Evolutionary conservation across 2,113 vertebrate genomes (phyloP), one percentile per base, ranked within the genome.

Genomic region (Atrichornis clamosus): DNA sequence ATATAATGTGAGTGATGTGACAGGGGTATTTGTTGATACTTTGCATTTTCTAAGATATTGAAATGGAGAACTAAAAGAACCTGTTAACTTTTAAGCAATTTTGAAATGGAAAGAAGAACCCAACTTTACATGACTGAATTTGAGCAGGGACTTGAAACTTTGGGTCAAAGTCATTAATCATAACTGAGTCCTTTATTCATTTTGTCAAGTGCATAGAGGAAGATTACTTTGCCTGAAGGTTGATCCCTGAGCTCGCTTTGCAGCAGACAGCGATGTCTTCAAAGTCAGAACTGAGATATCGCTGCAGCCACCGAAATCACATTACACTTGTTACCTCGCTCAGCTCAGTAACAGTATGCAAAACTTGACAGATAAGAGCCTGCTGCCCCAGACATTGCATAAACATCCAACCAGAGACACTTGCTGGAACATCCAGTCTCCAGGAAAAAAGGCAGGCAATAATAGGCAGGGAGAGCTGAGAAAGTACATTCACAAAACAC

Each of bases 121-220:
- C 28, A 75, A 64, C 39, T 60, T 78, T 60, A 46, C 32, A 49
- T 50, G 28, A 79, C n/a, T 56, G 69, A 79, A 64, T 90, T 68
- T 85, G 41, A 93, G 49, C 37, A 69, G 35, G 18, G 44, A 84
- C 49, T 82, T 78, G 84, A 91, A 95, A 68, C 62, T 79, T 53
- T 49, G 59, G 49, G 67, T 78, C 80, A 93, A 89, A 96, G 58
- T 72, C 77, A 85, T 96, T 94, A 95, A 96, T 91, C 89, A 91
- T 53, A 81, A 56, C 41, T 1, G 8, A 91, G 37, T 84, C n/a
- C 58, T 96, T 95, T 93, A 90, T 87, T 93, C 80, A 24, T 95
- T 95, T 94, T 95, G 93, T 94, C 91, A 92, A 49, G 74, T 33
- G 69, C 84, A 84, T 30, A 79, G 84, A 84, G 53, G 77, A 89